Percentiles rank a stretch among this genome's conserved stretches.
Evolutionary conservation across 2,113 vertebrate species (phyloP).

Genomic region (Pelobates fuscus): DNA sequence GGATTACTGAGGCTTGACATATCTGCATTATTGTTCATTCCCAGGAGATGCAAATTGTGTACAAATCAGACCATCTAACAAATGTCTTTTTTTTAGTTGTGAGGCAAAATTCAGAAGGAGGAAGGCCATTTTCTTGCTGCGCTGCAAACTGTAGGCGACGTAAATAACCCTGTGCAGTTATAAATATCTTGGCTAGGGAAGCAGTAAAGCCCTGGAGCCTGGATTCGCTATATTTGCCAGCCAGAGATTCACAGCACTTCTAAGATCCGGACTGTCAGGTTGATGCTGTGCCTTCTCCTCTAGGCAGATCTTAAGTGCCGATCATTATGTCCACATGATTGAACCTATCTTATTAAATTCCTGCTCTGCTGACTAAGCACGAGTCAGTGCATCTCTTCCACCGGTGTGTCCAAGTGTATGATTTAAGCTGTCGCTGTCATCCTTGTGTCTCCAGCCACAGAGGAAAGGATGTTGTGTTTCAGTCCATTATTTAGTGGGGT

Average conservation of each 20-base stretch:
- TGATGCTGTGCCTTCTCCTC: neutral
- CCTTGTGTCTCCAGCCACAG: no score
- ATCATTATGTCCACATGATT: constrained; percentile 13
- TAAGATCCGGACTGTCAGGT: neutral
- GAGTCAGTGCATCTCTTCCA: neutral
- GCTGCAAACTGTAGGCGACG: neutral
- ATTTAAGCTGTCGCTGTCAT: no score
- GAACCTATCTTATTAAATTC: constrained; percentile 2
- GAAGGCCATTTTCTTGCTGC: neutral
- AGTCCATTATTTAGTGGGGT: no score
- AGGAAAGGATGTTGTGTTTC: no score
- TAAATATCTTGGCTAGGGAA: neutral
- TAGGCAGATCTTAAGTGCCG: constrained; percentile 29
- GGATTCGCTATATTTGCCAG: neutral
- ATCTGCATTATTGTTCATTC: no score
- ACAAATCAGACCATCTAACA: no score
- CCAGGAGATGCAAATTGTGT: no score
- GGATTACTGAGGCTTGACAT: no score
- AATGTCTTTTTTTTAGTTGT: no score
- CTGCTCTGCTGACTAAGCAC: neutral
- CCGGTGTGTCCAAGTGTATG: no score
- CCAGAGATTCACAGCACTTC: no score
- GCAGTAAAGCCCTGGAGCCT: neutral
- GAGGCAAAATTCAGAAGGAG: no score
- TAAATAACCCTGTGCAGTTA: neutral